Base-by-base conservation (phyloP, 2,888 invertebrate species). In the Alitta virens region DNA sequence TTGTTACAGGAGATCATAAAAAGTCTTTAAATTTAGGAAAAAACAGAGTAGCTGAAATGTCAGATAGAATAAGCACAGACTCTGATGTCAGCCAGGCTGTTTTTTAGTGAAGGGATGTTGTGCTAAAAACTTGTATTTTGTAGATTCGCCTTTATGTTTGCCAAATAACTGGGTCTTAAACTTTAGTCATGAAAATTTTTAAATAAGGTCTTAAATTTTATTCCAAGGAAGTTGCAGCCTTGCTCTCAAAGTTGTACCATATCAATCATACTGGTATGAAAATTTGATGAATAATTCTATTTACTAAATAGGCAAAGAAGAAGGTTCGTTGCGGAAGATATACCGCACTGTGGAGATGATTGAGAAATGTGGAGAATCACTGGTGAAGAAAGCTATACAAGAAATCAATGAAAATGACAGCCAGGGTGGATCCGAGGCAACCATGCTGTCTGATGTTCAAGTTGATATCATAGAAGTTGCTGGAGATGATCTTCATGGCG, bases 321-420 rank as follows among this genome's bases (percentile, higher is more conserved):
- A 70, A 12, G 64, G 58, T 54, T 71, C 74, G 50, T 24, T 70
- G 7, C 56, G 68, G n/a, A 70, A 72, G 46, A 25, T 75, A 7
- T 68, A 70, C n/a, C 63, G 68, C 59, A 74, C 70, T 71, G 68
- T 72, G 2, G 74, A 74, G 23, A 63, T 74, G 58, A 71, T 76
- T 24, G 71, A 72, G 59, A 71, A 68, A 56, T 65, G 67, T 43
- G 60, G 71, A 0, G 63, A 57, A 23, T 67, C 70, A 33, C 64
- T 75, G 21, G 55, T 71, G 1, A 46, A 63, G 23, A 66, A 67
- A 0, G 63, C 70, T 7, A 60, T 25, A 18, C 24, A 16, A 12
- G 60, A 60, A 42, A 52, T 43, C 12, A 27, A 26, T 14, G 9
- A 18, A 14, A 55, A 33, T 40, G 25, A 1, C 21, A 56, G 50